Evolutionary conservation across 2,888 invertebrate genomes (phyloP).

Genomic region (Clistopyga incitator): DNA sequence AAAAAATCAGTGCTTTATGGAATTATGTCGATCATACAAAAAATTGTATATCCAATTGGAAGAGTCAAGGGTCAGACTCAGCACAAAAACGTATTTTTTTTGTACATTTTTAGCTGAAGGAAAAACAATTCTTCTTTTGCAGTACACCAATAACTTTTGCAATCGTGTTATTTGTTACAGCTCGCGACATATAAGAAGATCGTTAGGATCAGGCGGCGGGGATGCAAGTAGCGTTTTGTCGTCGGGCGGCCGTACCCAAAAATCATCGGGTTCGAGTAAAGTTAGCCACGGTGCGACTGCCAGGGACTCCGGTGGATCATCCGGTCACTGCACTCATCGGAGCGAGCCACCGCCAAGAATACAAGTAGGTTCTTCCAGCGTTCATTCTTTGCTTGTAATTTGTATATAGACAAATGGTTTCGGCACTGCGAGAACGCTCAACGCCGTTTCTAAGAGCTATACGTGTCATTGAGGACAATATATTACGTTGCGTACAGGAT

Average conservation of each 20-base stretch:
- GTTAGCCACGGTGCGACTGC: conserved; percentile 83
- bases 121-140: no score
- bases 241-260: conserved; percentile 86
- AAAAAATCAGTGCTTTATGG: no score
- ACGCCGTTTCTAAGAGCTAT: conserved; percentile 6
- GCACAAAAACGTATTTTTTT: no score
- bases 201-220: conserved; percentile 81
- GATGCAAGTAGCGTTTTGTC: conserved; percentile 83
- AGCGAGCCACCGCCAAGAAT: conserved; percentile 88
- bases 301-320: conserved; percentile 92
- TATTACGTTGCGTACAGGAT: conserved; percentile 74
- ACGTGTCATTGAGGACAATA: conserved; percentile 2
- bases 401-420: conserved; percentile 9
- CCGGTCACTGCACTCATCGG: conserved; percentile 93
- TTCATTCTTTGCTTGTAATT: conserved; percentile 7
- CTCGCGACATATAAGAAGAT: conserved; percentile 81
- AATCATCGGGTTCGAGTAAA: conserved; percentile 83
- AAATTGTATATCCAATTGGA: no score
- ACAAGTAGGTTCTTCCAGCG: conserved; percentile 74
- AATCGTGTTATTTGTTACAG: conserved; percentile 65
- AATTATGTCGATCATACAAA: no score
- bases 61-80: no score
- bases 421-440: not conserved
- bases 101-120: no score
- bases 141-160: not conserved